These are phyloP conservation scores for Acanthococcus lagerstroemiae DNA, from an alignment of 2,888 invertebrate species.

Conservation along the genomic window DNA sequence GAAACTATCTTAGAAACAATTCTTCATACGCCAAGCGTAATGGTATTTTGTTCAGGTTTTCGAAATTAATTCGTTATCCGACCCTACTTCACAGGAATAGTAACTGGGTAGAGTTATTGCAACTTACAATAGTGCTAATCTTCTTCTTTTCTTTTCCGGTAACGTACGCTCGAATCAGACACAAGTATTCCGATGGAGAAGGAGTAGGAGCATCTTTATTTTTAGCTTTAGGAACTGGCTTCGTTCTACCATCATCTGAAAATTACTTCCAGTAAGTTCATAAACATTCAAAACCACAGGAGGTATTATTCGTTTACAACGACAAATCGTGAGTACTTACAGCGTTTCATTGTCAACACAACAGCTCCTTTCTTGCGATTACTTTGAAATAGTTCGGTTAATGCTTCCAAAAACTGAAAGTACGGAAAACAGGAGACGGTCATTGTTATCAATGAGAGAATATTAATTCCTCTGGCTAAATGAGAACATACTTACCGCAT, in stretches of 20 bases:
- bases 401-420: constrained; percentile 70
- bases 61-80: no score
- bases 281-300: no score
- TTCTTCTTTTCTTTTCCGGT: constrained; percentile 54
- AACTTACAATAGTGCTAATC: constrained; percentile 44
- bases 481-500: constrained; percentile 16
- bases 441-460: background rate
- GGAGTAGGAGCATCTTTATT: constrained; percentile 54
- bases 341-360: constrained; percentile 84
- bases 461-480: background rate
- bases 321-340: no score
- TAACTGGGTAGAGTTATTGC: no score
- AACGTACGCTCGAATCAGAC: constrained; percentile 73
- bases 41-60: no score
- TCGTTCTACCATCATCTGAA: constrained; percentile 68
- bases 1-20: no score
- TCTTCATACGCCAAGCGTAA: no score
- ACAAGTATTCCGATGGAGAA: constrained; percentile 59
- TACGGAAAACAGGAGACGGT: constrained; percentile 34
- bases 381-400: constrained; percentile 76
- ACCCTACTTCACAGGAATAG: no score
- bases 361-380: constrained; percentile 71
- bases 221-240: constrained; percentile 60
- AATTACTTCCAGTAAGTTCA: constrained; percentile 36
- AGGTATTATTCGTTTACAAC: no score